These are phyloP conservation scores for Polymixis flavicincta DNA, from an alignment of 2,888 invertebrate genomes.

Conservation along the genomic window DNA sequence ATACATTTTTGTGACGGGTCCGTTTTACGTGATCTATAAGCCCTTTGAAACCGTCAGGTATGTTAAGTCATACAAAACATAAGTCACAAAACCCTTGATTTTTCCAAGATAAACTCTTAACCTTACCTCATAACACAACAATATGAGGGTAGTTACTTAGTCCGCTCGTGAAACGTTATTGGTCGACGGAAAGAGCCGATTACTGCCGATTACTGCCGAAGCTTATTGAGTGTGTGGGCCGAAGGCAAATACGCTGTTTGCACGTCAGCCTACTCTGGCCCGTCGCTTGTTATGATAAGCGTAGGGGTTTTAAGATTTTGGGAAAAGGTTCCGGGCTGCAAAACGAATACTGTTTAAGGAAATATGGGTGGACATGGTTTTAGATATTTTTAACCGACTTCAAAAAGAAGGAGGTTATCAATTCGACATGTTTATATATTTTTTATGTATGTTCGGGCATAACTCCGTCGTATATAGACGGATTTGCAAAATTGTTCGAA, in stretches of 20 bases:
- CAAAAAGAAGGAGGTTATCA: too few relatives aligned
- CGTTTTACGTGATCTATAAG: background rate
- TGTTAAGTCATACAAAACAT: constrained; percentile 10
- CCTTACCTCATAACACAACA: constrained; percentile 41
- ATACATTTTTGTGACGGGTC: background rate
- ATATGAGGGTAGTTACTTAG: constrained; percentile 55
- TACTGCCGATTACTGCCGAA: constrained; percentile 67
- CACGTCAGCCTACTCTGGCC: constrained; percentile 57
- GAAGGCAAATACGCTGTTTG: constrained; percentile 70
- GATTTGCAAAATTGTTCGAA: too few relatives aligned
- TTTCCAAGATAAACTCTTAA: background rate
- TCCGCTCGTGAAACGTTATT: constrained; percentile 56
- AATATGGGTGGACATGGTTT: background rate
- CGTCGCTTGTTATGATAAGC: constrained; percentile 28
- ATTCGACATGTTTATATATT: too few relatives aligned
- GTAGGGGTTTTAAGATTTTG: constrained; percentile 10
- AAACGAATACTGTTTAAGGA: background rate
- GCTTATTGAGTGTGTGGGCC: constrained; percentile 57
- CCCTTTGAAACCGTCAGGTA: background rate
- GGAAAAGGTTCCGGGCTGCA: background rate
- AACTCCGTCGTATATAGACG: too few relatives aligned
- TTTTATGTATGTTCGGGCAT: too few relatives aligned
- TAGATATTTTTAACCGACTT: too few relatives aligned
- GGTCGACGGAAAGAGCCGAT: constrained; percentile 65
- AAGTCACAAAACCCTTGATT: background rate